phyloP scores from a whole-genome alignment of 2,888 invertebrate species.

The Rhingia campestris region DNA sequence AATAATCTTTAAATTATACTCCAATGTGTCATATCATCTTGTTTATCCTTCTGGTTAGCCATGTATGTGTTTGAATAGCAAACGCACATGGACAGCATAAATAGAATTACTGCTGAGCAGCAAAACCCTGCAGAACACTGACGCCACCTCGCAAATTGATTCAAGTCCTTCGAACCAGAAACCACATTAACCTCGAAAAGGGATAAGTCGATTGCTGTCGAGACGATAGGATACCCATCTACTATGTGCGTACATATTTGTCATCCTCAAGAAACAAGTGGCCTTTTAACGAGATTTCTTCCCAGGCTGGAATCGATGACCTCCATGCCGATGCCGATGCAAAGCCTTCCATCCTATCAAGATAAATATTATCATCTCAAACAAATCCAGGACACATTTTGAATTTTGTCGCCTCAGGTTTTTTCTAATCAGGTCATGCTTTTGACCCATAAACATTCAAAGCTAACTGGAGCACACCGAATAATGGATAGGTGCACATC shows the following conservation, averaged over 20 bases:
- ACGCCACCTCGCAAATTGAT: constrained; percentile 64
- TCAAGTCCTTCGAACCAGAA: constrained; percentile 45
- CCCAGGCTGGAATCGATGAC: constrained; percentile 8
- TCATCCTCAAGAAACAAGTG: constrained; percentile 11
- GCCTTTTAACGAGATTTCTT: constrained; percentile 7
- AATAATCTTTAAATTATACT: constrained; percentile 50
- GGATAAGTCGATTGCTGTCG: constrained; percentile 25
- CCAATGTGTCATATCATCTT: constrained; percentile 4
- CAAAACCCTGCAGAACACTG: constrained; percentile 26
- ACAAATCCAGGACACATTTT: constrained; percentile 15
- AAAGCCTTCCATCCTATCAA: constrained; percentile 6
- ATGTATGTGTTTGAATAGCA: constrained; percentile 35
- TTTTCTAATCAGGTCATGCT: constrained; percentile 23
- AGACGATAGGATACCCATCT: constrained; percentile 1
- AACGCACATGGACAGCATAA: constrained; percentile 32
- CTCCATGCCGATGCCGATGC: constrained; percentile 21
- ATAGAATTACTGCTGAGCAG: background rate
- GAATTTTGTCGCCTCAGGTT: constrained; percentile 1
- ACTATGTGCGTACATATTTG: constrained; percentile 13
- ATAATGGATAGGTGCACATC: background rate
- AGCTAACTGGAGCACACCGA: constrained; percentile 19
- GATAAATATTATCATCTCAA: constrained; percentile 6
- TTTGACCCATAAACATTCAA: constrained; percentile 34
- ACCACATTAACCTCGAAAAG: constrained; percentile 32
- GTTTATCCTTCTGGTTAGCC: constrained; percentile 6